phyloP scores from a whole-genome alignment of 2,888 invertebrate species.

The Rhorus exstirpatorius region DNA sequence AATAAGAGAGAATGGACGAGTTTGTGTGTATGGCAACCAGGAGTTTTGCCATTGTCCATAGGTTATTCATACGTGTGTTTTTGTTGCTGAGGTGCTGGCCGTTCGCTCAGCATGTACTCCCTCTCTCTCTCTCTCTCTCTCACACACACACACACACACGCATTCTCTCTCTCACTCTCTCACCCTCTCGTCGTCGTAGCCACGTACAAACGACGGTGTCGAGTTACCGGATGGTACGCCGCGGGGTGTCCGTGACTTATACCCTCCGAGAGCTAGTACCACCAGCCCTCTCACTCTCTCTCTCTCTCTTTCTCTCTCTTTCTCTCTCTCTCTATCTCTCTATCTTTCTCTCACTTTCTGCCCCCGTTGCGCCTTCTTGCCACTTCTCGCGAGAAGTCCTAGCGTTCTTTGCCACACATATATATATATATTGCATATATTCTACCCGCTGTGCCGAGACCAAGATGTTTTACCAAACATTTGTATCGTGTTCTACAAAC shows the following conservation, averaged over 20 bases:
- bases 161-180: background rate
- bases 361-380: slow-evolving; percentile 56
- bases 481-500: slow-evolving; percentile 76
- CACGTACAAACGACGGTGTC: slow-evolving; percentile 85
- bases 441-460: slow-evolving; percentile 74
- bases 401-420: slow-evolving; percentile 46
- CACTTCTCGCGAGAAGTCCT: slow-evolving; percentile 56
- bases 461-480: slow-evolving; percentile 84
- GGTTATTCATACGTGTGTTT: slow-evolving; percentile 85
- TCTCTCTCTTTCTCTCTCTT: slow-evolving; percentile 64
- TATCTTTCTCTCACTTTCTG: slow-evolving; percentile 67
- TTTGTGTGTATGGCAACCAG: slow-evolving; percentile 76
- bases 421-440: slow-evolving; percentile 30
- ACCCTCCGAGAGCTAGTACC: slow-evolving; percentile 74
- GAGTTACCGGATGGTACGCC: slow-evolving; percentile 86
- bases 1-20: slow-evolving; percentile 69
- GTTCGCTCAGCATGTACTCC: slow-evolving; percentile 66
- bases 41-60: slow-evolving; percentile 84
- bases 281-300: slow-evolving; percentile 79
- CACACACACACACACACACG: too few species aligned
- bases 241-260: slow-evolving; percentile 85
- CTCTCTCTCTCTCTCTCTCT: slow-evolving; percentile 35
- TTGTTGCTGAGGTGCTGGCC: slow-evolving; percentile 80
- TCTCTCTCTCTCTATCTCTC: slow-evolving; percentile 76
- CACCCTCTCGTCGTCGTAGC: slow-evolving; percentile 72